Percentiles rank a stretch among this genome's conserved stretches.
phyloP scores from a whole-genome alignment of 2,113 vertebrate genomes.

The Abramis brama region DNA sequence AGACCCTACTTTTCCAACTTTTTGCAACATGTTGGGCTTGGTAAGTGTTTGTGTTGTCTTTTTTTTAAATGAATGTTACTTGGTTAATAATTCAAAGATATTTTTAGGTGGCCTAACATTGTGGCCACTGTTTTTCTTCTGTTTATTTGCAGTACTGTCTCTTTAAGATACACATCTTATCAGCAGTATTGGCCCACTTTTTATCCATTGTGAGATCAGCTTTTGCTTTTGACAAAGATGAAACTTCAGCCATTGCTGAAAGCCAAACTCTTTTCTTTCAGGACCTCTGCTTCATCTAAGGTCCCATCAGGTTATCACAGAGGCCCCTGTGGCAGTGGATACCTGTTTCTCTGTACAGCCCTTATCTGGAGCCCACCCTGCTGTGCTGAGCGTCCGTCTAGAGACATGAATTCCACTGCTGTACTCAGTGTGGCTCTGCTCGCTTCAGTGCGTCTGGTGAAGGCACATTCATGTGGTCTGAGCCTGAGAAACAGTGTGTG shows the following conservation, averaged over 20 bases:
- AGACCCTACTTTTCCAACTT: neutral
- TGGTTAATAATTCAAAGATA: neutral
- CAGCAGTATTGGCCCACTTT: constrained; percentile 8
- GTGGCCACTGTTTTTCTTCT: neutral
- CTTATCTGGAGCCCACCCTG: constrained; percentile 53
- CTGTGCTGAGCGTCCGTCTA: constrained; percentile 49
- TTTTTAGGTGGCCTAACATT: neutral
- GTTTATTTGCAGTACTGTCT: neutral
- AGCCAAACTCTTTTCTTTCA: constrained; percentile 26
- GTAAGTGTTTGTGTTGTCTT: neutral
- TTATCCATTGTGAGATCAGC: constrained; percentile 31
- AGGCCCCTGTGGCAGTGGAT: constrained; percentile 48
- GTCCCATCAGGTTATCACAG: constrained; percentile 49
- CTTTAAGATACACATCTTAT: constrained; percentile 35
- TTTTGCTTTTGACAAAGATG: constrained; percentile 28
- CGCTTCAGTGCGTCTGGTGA: constrained; percentile 4
- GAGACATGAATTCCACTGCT: constrained; percentile 37
- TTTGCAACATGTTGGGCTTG: neutral
- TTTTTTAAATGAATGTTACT: neutral
- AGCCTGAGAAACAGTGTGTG: constrained; percentile 35
- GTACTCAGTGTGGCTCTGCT: constrained; percentile 35
- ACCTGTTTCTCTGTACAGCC: constrained; percentile 33
- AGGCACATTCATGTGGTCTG: constrained; percentile 32
- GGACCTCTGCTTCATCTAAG: constrained; percentile 33
- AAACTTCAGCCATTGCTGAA: constrained; percentile 28